phyloP scores from a whole-genome alignment of 2,797 vertebrate species.

The Schizothorax lantsangensis region DNA sequence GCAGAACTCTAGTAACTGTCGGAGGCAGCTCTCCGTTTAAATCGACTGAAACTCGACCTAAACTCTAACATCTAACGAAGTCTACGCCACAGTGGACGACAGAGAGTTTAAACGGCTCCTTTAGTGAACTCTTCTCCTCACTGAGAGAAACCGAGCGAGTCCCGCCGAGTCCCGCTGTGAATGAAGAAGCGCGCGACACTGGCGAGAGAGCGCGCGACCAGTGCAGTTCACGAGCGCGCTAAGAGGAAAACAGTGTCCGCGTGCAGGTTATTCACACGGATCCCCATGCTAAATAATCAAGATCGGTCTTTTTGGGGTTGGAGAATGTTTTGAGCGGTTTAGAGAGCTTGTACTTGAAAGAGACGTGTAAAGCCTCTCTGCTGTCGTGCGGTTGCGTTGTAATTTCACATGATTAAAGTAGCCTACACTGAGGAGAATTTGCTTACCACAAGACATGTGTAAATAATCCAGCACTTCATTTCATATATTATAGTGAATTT shows the following conservation, averaged over 20 bases:
- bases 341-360: not conserved
- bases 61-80: not conserved
- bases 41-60: not conserved
- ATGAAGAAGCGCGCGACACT: slow-evolving; percentile 11
- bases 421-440: not conserved
- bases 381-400: not conserved
- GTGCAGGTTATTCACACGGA: not conserved
- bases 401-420: slow-evolving; percentile 10
- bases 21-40: not conserved
- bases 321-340: not conserved
- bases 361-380: not conserved
- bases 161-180: not conserved
- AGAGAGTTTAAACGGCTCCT: not conserved
- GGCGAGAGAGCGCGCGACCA: not conserved
- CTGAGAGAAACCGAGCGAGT: not conserved
- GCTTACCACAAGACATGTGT: not conserved
- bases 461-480: slow-evolving; percentile 9
- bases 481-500: not conserved
- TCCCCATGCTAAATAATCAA: not conserved
- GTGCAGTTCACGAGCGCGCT: not conserved
- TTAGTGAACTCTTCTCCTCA: not conserved
- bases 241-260: not conserved
- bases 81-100: not conserved
- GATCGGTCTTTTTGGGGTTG: not conserved
- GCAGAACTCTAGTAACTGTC: not conserved